Evolutionary conservation across 2,113 vertebrate species (phyloP), one percentile per base, ranked within the genome.

Genomic region (Gallinago undulata): DNA sequence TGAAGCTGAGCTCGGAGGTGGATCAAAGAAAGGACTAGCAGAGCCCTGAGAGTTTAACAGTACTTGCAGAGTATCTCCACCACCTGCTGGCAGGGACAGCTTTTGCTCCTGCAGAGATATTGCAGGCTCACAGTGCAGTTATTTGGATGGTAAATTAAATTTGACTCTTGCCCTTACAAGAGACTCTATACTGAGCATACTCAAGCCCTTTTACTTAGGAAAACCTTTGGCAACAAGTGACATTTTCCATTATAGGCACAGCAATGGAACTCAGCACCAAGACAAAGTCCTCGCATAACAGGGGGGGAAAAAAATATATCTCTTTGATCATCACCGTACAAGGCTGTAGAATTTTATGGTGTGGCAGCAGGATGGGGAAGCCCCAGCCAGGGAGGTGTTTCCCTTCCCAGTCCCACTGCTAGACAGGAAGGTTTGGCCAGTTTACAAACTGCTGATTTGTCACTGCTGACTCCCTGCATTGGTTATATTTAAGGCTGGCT

Each of bases 131-230:
- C 90, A 95, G 88, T 78, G 90, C 66, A 55, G 39, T 75, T 84
- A 62, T 74, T 89, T 16, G 25, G 84, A 66, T 64, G 45, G 80
- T 64, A 41, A 72, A 70, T 2, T 10, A 67, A 35, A 82, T 87
- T 57, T 62, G 50, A 48, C 73, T 89, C 76, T 64, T 45, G 15
- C 37, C 45, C n/a, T 56, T 63, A 48, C 9, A 57, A 41, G 62
- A 89, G 25, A 55, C 56, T 37, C 53, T 66, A 1, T 41, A 60
- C 39, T 57, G 63, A 91, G 81, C 33, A 64, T 66, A 62, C 1
- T 68, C 30, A 48, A 96, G 88, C 79, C 88, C 86, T 95, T 96
- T 93, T 96, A 78, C 55, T 66, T 68, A 89, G 50, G 86, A 91
- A 93, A 96, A 87, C 84, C 84, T 95, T 94, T 95, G 84, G 94